Percentiles rank a stretch among this genome's conserved stretches.
Conservation (phyloP, 2,888 invertebrate species). For the Rhamnusium bicolor region DNA sequence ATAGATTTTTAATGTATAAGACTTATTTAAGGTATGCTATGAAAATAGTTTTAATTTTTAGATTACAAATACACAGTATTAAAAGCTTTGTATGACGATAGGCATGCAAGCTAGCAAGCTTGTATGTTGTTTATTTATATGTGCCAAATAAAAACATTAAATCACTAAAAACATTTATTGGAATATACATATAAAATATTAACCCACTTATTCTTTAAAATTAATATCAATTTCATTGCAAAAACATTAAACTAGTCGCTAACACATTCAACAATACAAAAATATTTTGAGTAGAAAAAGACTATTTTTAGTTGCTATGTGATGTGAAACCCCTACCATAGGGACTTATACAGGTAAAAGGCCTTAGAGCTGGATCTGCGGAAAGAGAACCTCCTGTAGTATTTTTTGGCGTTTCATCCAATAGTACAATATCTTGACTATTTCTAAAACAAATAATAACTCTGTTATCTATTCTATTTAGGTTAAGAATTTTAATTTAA, state of each 20-base stretch:
- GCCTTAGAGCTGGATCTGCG: constrained; percentile 66
- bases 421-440: constrained; percentile 47
- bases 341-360: constrained; percentile 67
- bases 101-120: too few relatives aligned
- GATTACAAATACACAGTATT: too few relatives aligned
- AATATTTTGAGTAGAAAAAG: constrained; percentile 2
- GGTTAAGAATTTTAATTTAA: constrained; percentile 24
- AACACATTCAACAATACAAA: constrained; percentile 5
- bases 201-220: neutral
- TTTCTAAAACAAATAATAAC: constrained; percentile 20
- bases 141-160: neutral
- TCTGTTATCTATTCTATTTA: neutral
- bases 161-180: neutral
- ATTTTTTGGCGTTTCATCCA: constrained; percentile 56
- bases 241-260: neutral
- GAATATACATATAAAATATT: constrained; percentile 4
- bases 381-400: constrained; percentile 62
- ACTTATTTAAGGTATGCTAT: too few relatives aligned
- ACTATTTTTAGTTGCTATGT: constrained; percentile 28
- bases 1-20: too few relatives aligned
- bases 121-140: too few relatives aligned
- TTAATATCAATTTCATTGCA: neutral
- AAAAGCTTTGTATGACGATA: too few relatives aligned
- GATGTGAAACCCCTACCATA: constrained; percentile 52
- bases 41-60: too few relatives aligned